Evolutionary conservation across 2,888 invertebrate genomes (phyloP).

Genomic region (Nowickia ferox): DNA sequence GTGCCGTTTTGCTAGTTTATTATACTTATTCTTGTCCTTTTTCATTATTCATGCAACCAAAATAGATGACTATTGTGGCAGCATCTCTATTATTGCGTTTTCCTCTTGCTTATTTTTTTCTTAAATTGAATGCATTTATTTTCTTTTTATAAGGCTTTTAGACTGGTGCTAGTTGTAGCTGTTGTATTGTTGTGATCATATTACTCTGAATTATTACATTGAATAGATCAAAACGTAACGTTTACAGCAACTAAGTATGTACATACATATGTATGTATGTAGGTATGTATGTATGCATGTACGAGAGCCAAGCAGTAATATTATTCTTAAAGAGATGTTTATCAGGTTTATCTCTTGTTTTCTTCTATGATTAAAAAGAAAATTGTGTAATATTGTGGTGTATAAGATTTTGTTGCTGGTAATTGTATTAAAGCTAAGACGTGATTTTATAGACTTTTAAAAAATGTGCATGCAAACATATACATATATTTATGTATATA

Average conservation of each 20-base stretch:
- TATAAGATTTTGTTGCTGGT: background rate
- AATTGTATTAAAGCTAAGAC: constrained; percentile 31
- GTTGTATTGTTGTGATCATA: constrained; percentile 40
- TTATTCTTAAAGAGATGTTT: constrained; percentile 49
- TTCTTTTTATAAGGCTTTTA: background rate
- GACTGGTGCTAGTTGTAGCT: background rate
- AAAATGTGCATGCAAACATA: background rate
- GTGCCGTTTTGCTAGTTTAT: constrained; percentile 40
- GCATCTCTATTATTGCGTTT: constrained; percentile 21
- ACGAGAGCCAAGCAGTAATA: background rate
- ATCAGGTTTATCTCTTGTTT: constrained; percentile 32
- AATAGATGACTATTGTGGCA: constrained; percentile 9
- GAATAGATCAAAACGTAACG: constrained; percentile 59
- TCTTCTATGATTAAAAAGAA: constrained; percentile 7
- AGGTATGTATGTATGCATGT: background rate
- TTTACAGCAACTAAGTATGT: constrained; percentile 2
- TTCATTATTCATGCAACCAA: background rate
- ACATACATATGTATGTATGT: background rate
- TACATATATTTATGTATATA: background rate
- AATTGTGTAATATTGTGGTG: constrained; percentile 19
- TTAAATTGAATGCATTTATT: background rate
- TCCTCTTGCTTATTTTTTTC: background rate
- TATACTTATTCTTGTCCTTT: background rate
- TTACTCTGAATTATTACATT: constrained; percentile 59
- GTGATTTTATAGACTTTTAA: constrained; percentile 24